These are phyloP conservation scores for Netelia fuscicornis DNA, from an alignment of 2,888 invertebrate genomes.

Conservation along the genomic window DNA sequence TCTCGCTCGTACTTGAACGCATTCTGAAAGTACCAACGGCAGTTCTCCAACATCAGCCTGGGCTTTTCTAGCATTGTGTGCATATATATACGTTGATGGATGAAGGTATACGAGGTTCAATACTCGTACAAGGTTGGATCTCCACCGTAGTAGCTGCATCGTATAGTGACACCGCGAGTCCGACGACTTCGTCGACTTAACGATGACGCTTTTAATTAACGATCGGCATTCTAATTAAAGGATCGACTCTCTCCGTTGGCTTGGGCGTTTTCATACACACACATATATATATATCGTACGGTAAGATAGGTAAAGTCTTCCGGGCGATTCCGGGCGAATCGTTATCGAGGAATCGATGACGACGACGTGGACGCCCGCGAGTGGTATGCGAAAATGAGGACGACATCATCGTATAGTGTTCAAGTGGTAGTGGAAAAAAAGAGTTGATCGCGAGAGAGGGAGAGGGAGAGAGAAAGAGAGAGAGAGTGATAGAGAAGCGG, in stretches of 20 bases:
- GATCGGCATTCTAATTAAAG: conserved; percentile 80
- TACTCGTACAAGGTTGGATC: conserved; percentile 27
- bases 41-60: conserved; percentile 22
- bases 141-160: neutral
- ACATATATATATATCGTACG: neutral
- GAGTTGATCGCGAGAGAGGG: neutral
- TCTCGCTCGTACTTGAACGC: conserved; percentile 22
- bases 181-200: conserved; percentile 61
- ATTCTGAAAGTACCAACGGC: conserved; percentile 39
- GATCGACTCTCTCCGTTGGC: conserved; percentile 45
- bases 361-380: neutral
- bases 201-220: conserved; percentile 80
- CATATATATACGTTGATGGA: neutral
- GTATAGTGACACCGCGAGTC: conserved; percentile 37
- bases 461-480: neutral
- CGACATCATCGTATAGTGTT: conserved; percentile 30
- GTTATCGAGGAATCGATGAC: conserved; percentile 72
- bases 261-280: neutral
- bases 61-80: conserved; percentile 18
- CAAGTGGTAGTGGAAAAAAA: neutral
- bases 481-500: neutral
- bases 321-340: conserved; percentile 70
- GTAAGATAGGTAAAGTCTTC: neutral
- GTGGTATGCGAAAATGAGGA: conserved; percentile 15
- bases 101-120: conserved; percentile 1